phyloP scores from a whole-genome alignment of 1,140 invertebrate genomes.

The Aphelenchoides avenae region DNA sequence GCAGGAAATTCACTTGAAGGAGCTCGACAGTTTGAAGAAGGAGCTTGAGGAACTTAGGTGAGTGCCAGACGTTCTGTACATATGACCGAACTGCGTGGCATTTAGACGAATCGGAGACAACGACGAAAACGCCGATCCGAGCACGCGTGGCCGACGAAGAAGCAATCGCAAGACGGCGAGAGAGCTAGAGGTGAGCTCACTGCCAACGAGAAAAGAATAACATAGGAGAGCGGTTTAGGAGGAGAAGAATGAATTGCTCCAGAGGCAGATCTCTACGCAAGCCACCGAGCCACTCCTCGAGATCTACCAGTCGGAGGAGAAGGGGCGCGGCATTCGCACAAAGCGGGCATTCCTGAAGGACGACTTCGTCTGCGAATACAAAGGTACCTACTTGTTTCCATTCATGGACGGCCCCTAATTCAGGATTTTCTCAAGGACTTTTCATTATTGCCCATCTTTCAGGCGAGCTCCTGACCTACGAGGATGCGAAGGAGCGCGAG shows the following conservation, averaged over 20 bases:
- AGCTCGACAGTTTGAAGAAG: too few species aligned
- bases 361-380: constrained; percentile 13
- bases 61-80: too few species aligned
- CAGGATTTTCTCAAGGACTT: constrained; percentile 1
- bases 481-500: constrained; percentile 78
- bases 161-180: constrained; percentile 40
- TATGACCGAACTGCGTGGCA: too few species aligned
- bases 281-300: neutral
- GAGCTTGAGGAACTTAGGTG: too few species aligned
- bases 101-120: too few species aligned
- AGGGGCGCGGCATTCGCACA: constrained; percentile 1
- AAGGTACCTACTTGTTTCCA: constrained; percentile 62
- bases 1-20: too few species aligned
- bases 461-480: constrained; percentile 77
- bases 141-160: too few species aligned
- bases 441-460: neutral
- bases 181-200: constrained; percentile 31
- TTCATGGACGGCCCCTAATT: neutral
- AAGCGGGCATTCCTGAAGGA: neutral
- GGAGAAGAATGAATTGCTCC: constrained; percentile 21
- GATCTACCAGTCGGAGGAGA: neutral
- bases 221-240: constrained; percentile 21
- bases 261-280: neutral
- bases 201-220: constrained; percentile 6
- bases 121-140: too few species aligned